These are phyloP conservation scores for Fissipunctia ypsillon DNA, from an alignment of 2,888 invertebrate genomes.

Conservation along the genomic window DNA sequence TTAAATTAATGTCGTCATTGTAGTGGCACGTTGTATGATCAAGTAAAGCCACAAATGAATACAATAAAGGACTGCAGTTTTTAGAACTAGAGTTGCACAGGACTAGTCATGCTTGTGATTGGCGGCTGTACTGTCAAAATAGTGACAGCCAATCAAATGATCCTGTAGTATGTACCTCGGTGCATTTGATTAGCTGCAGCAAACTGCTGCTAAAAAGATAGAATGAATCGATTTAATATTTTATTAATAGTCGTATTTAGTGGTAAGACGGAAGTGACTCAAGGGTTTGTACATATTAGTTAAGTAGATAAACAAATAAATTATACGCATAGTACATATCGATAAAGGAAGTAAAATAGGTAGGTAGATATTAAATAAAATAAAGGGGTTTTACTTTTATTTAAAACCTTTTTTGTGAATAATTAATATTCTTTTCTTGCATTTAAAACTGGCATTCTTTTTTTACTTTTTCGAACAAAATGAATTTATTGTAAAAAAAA, in stretches of 20 bases:
- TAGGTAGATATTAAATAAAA: slow-evolving; percentile 28
- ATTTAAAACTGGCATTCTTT: slow-evolving; percentile 48
- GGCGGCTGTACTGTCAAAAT: no score
- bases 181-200: background rate
- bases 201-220: no score
- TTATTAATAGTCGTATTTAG: slow-evolving; percentile 2
- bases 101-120: no score
- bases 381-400: slow-evolving; percentile 7
- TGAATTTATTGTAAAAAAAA: slow-evolving; percentile 20
- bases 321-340: slow-evolving; percentile 4
- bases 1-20: no score
- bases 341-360: slow-evolving; percentile 11
- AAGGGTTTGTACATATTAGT: slow-evolving; percentile 49
- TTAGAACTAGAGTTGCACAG: no score
- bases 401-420: slow-evolving; percentile 34
- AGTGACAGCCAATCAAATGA: no score
- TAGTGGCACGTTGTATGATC: no score
- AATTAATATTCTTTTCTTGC: slow-evolving; percentile 33
- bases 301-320: slow-evolving; percentile 19
- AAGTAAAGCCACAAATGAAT: no score
- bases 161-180: no score
- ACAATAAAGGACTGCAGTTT: no score
- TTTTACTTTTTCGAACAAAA: slow-evolving; percentile 8
- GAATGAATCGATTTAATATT: no score
- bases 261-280: slow-evolving; percentile 23